phyloP scores from a whole-genome alignment of 2,113 vertebrate genomes.

The Hyla sarda region DNA sequence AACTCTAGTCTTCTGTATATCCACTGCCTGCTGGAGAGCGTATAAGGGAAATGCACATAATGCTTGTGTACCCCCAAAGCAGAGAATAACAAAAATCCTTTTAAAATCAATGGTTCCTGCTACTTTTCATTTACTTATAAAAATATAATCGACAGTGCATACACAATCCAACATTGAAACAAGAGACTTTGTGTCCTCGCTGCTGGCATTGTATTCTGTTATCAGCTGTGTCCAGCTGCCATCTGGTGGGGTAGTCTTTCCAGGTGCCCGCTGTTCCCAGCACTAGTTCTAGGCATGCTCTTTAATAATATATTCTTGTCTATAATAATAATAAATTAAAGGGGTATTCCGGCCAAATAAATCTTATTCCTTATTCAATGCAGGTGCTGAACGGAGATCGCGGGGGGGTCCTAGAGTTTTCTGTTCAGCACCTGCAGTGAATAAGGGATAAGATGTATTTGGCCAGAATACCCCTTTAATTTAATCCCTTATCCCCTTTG shows the following conservation, averaged over 20 bases:
- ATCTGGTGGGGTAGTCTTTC: background rate
- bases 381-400: no score
- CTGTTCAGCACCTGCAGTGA: no score
- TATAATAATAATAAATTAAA: background rate
- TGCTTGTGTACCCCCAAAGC: background rate
- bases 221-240: background rate
- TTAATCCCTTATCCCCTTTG: no score
- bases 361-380: no score
- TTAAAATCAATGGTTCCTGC: background rate
- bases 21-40: background rate
- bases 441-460: no score
- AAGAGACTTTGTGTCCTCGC: background rate
- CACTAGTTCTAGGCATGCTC: background rate
- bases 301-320: background rate
- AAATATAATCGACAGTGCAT: background rate
- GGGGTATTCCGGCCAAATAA: no score
- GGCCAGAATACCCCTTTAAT: no score
- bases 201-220: background rate
- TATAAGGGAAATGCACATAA: background rate
- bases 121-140: no score
- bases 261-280: background rate
- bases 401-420: no score
- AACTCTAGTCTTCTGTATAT: background rate
- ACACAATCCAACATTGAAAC: background rate
- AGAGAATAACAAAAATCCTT: background rate